A percentile compares a stretch with the other conserved stretches of the same genome.
Conservation (phyloP, 2,888 invertebrate genomes). For the Cylloceria caligata region DNA sequence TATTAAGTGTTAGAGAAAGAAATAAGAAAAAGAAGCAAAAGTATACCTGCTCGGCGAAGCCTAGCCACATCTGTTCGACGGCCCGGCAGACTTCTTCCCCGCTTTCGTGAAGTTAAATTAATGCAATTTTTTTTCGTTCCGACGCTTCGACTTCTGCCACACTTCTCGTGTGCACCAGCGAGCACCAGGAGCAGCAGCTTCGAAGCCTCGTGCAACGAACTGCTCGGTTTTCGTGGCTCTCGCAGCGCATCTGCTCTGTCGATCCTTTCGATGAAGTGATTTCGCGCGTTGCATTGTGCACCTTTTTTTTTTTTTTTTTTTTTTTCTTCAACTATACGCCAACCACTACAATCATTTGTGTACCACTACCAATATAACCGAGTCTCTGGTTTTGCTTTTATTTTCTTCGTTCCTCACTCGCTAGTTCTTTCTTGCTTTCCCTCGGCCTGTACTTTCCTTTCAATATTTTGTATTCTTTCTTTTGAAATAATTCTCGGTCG, state of each 20-base stretch:
- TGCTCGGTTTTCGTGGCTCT: slow-evolving; percentile 54
- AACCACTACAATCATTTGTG: slow-evolving; percentile 26
- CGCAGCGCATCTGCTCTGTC: slow-evolving; percentile 77
- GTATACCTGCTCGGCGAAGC: slow-evolving; percentile 48
- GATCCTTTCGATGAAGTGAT: slow-evolving; percentile 79
- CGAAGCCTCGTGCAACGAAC: slow-evolving; percentile 56
- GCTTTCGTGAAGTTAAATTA: slow-evolving; percentile 66
- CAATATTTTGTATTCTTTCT: neutral
- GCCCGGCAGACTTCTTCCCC: slow-evolving; percentile 48
- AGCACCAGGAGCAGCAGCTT: slow-evolving; percentile 1
- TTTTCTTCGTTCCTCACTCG: slow-evolving; percentile 41
- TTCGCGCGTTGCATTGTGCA: slow-evolving; percentile 75
- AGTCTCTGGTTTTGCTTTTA: slow-evolving; percentile 25
- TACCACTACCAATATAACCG: slow-evolving; percentile 6
- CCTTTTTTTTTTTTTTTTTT: slow-evolving; percentile 70
- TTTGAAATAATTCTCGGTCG: neutral
- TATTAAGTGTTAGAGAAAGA: neutral
- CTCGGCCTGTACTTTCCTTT: slow-evolving; percentile 20
- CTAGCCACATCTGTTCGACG: slow-evolving; percentile 61
- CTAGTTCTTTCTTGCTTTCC: slow-evolving; percentile 38
- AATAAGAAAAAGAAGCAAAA: neutral
- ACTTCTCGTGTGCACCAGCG: slow-evolving; percentile 51
- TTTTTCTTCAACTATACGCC: neutral
- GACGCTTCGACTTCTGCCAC: slow-evolving; percentile 48
- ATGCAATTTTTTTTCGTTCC: slow-evolving; percentile 62